Conservation (phyloP, 1,140 invertebrate genomes). For the Cecropterus lyciades region DNA sequence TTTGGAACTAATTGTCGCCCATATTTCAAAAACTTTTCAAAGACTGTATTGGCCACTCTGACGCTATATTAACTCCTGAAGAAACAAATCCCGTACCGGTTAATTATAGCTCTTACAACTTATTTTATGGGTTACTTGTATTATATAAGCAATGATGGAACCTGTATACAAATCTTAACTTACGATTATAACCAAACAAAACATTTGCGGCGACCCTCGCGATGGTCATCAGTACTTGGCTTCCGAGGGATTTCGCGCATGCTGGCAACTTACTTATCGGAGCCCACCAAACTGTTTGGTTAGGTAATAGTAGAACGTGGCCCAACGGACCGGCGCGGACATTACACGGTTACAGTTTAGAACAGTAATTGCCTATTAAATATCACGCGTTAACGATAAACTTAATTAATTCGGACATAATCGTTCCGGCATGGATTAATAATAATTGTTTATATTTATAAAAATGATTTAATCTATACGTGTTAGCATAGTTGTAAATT, state of each 20-base stretch:
- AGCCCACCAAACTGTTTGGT: conserved; percentile 69
- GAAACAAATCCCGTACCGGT: too few relatives aligned
- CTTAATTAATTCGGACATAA: conserved; percentile 58
- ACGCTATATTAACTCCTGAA: too few relatives aligned
- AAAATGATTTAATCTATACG: conserved; percentile 11
- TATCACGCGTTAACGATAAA: conserved; percentile 57
- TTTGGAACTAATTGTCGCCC: too few relatives aligned
- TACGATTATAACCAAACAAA: conserved; percentile 20
- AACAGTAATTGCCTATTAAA: conserved; percentile 71
- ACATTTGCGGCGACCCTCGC: conserved; percentile 3
- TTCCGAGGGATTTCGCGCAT: conserved; percentile 44
- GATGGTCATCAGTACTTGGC: conserved; percentile 29
- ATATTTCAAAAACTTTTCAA: too few relatives aligned
- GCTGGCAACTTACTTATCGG: conserved; percentile 69
- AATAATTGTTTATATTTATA: conserved; percentile 28
- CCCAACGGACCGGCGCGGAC: conserved; percentile 48
- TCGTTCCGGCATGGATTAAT: conserved; percentile 35
- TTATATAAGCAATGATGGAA: too few relatives aligned
- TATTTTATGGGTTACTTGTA: too few relatives aligned
- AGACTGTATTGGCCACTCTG: too few relatives aligned
- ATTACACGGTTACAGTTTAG: conserved; percentile 58
- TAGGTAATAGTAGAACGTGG: conserved; percentile 70
- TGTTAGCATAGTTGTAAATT: neutral
- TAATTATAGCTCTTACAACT: too few relatives aligned
- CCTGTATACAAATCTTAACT: neutral